These are phyloP conservation scores for Halichoeres trimaculatus DNA, from an alignment of 2,113 vertebrate species.

Conservation along the genomic window DNA sequence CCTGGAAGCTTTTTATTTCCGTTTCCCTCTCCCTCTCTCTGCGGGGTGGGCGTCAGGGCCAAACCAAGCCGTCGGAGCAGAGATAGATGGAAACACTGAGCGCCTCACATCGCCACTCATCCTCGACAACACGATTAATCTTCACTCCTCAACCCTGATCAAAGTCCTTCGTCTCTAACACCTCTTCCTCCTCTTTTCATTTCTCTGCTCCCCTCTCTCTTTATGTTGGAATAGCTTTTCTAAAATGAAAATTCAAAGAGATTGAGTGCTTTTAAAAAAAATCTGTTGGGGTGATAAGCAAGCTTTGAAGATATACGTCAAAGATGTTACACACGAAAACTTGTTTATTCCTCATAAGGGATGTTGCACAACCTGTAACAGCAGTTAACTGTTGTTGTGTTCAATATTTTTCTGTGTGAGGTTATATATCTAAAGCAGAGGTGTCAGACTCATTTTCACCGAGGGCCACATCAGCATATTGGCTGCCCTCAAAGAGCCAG, in stretches of 20 bases:
- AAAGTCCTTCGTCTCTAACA: constrained; percentile 46
- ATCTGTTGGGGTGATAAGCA: background rate
- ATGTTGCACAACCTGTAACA: background rate
- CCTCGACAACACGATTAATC: constrained; percentile 75
- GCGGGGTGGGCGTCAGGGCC: constrained; percentile 37
- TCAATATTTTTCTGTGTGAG: background rate
- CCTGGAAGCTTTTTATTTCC: constrained; percentile 46
- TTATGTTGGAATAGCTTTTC: constrained; percentile 14
- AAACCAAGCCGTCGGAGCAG: constrained; percentile 37
- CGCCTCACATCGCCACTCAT: constrained; percentile 52
- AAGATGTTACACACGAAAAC: background rate
- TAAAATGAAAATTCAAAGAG: constrained; percentile 31
- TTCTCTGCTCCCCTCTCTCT: constrained; percentile 2
- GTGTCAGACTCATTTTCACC: too few species aligned
- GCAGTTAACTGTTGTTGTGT: background rate
- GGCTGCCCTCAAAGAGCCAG: too few species aligned
- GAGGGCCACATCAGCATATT: too few species aligned
- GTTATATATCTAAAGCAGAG: background rate
- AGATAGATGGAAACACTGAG: constrained; percentile 63
- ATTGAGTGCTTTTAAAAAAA: constrained; percentile 6
- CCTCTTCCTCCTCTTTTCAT: constrained; percentile 44
- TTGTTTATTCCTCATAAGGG: background rate
- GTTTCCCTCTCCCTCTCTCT: background rate
- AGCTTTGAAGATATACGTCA: background rate
- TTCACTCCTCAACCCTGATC: constrained; percentile 63